These are phyloP conservation scores for Pocillopora grandis DNA, from an alignment of 92 coral and sea anemone genomes.

Conservation along the genomic window DNA sequence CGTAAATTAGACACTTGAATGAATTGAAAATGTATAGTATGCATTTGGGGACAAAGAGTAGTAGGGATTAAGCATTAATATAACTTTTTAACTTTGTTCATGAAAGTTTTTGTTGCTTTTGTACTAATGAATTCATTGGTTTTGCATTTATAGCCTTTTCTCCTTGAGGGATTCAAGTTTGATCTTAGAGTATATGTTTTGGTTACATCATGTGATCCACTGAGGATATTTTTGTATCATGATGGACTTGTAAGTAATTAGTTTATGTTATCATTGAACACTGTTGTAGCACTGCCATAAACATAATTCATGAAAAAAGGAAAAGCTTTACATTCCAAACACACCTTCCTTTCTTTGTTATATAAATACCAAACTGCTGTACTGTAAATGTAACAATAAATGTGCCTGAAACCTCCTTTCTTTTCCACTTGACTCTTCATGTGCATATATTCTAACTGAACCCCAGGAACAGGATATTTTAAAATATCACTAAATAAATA, in stretches of 20 bases:
- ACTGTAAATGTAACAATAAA: too few species aligned
- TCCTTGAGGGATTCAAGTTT: conserved; percentile 95
- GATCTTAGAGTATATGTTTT: conserved; percentile 95
- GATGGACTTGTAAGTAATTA: conserved; percentile 86
- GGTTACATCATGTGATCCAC: conserved; percentile 94
- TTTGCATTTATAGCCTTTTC: conserved; percentile 67
- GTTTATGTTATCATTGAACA: neutral
- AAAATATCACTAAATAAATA: neutral
- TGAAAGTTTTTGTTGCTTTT: neutral
- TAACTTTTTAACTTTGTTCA: too few species aligned
- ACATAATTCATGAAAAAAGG: neutral
- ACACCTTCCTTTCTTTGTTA: neutral
- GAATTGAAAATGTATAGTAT: too few species aligned
- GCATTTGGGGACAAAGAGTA: too few species aligned
- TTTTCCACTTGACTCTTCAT: too few species aligned
- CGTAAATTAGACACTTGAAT: too few species aligned
- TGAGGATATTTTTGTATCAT: conserved; percentile 84
- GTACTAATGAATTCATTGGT: neutral
- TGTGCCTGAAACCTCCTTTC: too few species aligned
- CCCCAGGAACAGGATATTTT: neutral
- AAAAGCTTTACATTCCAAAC: neutral
- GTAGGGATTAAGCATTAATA: too few species aligned
- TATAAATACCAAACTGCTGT: too few species aligned
- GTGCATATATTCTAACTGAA: too few species aligned
- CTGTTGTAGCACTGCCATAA: neutral